Evolutionary conservation across 2,113 vertebrate species (phyloP), one percentile per base, ranked within the genome.

Genomic region (Vidua chalybeata): DNA sequence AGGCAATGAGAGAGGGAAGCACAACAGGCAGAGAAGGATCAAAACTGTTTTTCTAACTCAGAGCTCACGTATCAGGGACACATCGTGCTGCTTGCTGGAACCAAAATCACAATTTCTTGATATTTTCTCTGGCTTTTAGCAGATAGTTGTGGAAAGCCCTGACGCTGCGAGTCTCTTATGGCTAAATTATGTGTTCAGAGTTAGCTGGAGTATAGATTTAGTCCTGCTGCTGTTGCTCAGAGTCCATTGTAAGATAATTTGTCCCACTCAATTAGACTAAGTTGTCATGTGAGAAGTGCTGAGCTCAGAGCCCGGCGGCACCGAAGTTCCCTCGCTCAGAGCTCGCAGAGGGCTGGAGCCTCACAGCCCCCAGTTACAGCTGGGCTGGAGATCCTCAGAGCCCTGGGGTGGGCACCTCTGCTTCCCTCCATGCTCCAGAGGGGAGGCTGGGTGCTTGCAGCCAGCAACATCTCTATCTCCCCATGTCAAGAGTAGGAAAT

Each of bases 211-310:
- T 97, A 96, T 92, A 88, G 96, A 97, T 96, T 96, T 92, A 96
- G 96, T 82, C 92, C 83, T 93, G 92, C 90, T 83, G 90, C 95
- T 90, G 90, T 93, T 95, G 96, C 88, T 39, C 75, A 54, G 94
- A 97, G 95, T 96, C 95, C 88, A 97, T 96, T 93, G 92, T 94
- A 95, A 97, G 96, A 96, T 93, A 95, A 97, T 97, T 97, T 97
- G 95, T 97, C 96, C 96, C 96, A 96, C 96, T 97, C 96, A 96
- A 96, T 97, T 96, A 96, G 96, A 96, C 96, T 83, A 95, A 94
- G 94, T 95, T 96, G 95, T 97, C 96, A 94, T 84, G 95, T 92
- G 96, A 93, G 96, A 88, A 95, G 94, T 69, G 95, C 94, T 90
- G 94, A 95, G 92, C 94, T 90, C 87, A 13, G 62, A 94, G 84